Percentiles rank a stretch among this genome's conserved stretches.
Conservation (phyloP, 2,888 invertebrate genomes). For the Agrilus cyanescens region DNA sequence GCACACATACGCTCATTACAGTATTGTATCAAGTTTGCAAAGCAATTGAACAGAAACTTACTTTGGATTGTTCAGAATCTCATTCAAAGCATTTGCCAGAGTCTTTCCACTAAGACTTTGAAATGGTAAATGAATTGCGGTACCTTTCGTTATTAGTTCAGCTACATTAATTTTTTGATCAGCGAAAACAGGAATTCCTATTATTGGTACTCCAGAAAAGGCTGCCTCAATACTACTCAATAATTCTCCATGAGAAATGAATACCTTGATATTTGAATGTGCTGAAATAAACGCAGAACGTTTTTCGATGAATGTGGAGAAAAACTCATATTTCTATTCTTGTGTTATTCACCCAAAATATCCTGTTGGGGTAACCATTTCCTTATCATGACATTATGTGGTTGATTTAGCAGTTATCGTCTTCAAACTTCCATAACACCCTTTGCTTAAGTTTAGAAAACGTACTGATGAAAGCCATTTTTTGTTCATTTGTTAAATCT, state of each 20-base stretch:
- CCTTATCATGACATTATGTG: slow-evolving; percentile 14
- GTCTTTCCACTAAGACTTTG: slow-evolving; percentile 3
- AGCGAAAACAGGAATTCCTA: slow-evolving; percentile 39
- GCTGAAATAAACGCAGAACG: slow-evolving; percentile 22
- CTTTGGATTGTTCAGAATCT: slow-evolving; percentile 4
- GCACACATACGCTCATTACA: no score
- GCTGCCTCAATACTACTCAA: slow-evolving; percentile 43
- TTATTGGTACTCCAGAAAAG: slow-evolving; percentile 35
- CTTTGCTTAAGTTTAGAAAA: slow-evolving; percentile 43
- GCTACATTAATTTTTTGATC: slow-evolving; percentile 39
- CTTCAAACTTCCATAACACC: slow-evolving; percentile 41
- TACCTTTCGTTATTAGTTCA: slow-evolving; percentile 8
- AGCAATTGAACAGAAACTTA: no score
- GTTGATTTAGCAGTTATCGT: slow-evolving; percentile 12
- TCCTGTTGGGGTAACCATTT: slow-evolving; percentile 19
- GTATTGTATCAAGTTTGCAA: no score
- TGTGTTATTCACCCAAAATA: slow-evolving; percentile 11
- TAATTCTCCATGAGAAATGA: slow-evolving; percentile 46
- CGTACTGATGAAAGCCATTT: slow-evolving; percentile 40
- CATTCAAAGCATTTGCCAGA: neutral
- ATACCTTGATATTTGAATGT: slow-evolving; percentile 40
- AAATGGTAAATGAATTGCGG: slow-evolving; percentile 4
- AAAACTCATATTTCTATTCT: no score
- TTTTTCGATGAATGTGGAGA: neutral
- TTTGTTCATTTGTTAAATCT: slow-evolving; percentile 39